A percentile compares a stretch with the other conserved stretches of the same genome.
Conservation (phyloP, 2,888 invertebrate genomes). For the Fissipunctia ypsillon region DNA sequence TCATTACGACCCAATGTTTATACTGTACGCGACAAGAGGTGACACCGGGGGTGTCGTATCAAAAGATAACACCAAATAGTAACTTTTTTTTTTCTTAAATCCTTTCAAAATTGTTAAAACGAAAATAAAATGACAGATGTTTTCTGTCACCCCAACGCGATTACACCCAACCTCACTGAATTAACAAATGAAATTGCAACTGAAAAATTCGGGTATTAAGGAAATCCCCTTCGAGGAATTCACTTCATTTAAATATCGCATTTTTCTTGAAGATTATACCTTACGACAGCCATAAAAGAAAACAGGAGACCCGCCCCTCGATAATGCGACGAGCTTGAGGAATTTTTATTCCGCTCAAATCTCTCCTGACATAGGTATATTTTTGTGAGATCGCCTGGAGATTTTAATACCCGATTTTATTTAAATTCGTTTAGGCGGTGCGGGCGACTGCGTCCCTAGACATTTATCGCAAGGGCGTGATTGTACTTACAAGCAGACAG, state of each 20-base stretch:
- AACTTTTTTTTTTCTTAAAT: constrained; percentile 14
- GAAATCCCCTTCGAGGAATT: constrained; percentile 87
- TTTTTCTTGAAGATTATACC: constrained; percentile 91
- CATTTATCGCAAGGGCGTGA: constrained; percentile 88
- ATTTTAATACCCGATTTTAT: constrained; percentile 90
- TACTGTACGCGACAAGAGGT: constrained; percentile 78
- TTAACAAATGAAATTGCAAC: constrained; percentile 86
- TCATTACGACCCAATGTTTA: constrained; percentile 84
- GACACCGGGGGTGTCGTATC: constrained; percentile 77
- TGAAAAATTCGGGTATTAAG: constrained; percentile 84
- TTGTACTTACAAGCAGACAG: constrained; percentile 86
- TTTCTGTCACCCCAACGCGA: constrained; percentile 71
- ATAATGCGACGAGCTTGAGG: constrained; percentile 89
- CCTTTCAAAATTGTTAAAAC: constrained; percentile 24
- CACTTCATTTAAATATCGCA: constrained; percentile 90
- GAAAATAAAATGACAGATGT: constrained; percentile 71
- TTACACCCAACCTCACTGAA: constrained; percentile 76
- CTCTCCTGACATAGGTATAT: constrained; percentile 90
- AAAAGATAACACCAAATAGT: constrained; percentile 67
- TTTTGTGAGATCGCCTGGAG: constrained; percentile 88
- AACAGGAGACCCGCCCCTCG: constrained; percentile 88
- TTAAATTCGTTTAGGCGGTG: constrained; percentile 89
- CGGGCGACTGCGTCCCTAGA: constrained; percentile 86
- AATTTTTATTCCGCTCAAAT: constrained; percentile 90
- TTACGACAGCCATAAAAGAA: constrained; percentile 91